Conservation (phyloP, 2,113 vertebrate genomes). For the Mohoua ochrocephala region DNA sequence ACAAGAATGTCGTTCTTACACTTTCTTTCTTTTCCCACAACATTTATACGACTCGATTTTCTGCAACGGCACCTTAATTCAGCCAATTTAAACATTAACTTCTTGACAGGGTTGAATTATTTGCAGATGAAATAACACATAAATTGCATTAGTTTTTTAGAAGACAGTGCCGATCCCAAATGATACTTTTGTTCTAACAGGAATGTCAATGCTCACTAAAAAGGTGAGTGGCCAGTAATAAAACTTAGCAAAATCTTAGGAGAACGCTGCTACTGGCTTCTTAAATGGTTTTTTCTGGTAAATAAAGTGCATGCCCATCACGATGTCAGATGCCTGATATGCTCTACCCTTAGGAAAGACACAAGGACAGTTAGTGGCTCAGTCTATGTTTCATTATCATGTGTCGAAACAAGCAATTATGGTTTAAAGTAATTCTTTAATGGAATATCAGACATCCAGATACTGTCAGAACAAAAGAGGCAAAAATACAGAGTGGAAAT, state of each 20-base stretch:
- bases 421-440: neutral
- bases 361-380: neutral
- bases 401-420: neutral
- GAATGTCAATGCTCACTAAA: neutral
- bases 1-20: neutral
- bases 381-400: fast-evolving
- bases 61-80: neutral
- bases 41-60: neutral
- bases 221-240: neutral
- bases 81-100: neutral
- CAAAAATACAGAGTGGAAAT: neutral
- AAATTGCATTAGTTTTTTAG: neutral
- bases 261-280: neutral
- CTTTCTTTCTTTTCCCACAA: neutral
- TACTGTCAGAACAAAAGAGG: neutral
- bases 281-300: neutral
- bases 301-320: neutral
- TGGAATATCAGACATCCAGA: neutral
- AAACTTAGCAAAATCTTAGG: neutral
- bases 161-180: neutral
- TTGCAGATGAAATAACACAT: neutral
- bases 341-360: neutral
- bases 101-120: neutral
- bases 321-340: neutral
- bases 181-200: neutral